These are phyloP conservation scores for Schizopygopsis malacanthus DNA, from an alignment of 2,797 vertebrate genomes.

Conservation along the genomic window DNA sequence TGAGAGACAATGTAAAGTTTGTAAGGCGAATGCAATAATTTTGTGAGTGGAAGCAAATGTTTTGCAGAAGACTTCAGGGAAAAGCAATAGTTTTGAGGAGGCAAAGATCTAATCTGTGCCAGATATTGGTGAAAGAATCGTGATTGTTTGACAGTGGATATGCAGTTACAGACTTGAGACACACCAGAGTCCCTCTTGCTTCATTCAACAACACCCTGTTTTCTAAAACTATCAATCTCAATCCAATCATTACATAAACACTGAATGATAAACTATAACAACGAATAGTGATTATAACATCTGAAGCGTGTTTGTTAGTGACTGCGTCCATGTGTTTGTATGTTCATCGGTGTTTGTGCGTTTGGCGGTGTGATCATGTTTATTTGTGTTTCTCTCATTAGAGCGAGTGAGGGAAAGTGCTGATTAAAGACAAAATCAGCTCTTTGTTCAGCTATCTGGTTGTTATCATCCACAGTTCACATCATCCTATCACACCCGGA, in stretches of 20 bases:
- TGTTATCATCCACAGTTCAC: neutral
- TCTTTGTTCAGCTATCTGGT: neutral
- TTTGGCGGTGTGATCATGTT: neutral
- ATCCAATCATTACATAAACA: constrained; percentile 1
- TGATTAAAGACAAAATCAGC: constrained; percentile 2
- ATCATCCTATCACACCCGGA: neutral
- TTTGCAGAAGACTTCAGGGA: neutral
- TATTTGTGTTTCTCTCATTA: constrained; percentile 4
- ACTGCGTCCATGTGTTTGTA: neutral
- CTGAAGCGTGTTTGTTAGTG: constrained; percentile 3
- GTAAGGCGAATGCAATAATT: neutral
- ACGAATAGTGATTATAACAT: neutral
- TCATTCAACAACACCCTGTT: neutral
- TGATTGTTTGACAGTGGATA: neutral
- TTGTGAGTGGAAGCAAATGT: neutral
- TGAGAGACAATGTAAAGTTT: neutral
- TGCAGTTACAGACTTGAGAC: neutral
- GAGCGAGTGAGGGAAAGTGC: neutral
- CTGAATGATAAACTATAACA: neutral
- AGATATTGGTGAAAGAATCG: neutral
- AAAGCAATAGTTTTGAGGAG: neutral
- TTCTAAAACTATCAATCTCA: constrained; percentile 5
- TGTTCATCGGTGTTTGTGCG: neutral
- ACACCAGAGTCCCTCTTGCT: constrained; percentile 10
- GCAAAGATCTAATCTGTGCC: neutral